These are phyloP conservation scores for Cynoglossus semilaevis DNA, from an alignment of 2,113 vertebrate genomes.

Conservation along the genomic window DNA sequence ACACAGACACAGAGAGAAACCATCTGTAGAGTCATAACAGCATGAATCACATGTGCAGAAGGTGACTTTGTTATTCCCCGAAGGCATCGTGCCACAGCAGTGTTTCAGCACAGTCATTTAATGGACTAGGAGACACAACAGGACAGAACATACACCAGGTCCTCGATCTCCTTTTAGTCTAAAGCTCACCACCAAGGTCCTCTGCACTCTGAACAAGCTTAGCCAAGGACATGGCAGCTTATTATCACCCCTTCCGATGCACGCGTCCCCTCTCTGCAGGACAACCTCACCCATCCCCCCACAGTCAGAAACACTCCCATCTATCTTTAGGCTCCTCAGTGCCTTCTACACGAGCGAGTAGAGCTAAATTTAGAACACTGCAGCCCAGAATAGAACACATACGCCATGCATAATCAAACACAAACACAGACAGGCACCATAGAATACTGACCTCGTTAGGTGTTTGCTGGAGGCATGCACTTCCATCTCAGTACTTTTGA, in stretches of 20 bases:
- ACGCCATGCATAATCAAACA: background rate
- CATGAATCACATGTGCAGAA: slow-evolving; percentile 10
- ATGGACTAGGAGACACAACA: background rate
- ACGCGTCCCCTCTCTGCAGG: slow-evolving; percentile 26
- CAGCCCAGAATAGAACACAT: slow-evolving; percentile 56
- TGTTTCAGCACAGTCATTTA: slow-evolving; percentile 50
- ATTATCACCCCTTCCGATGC: slow-evolving; percentile 34
- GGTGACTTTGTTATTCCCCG: slow-evolving; percentile 38
- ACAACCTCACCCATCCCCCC: slow-evolving; percentile 20
- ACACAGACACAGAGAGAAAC: slow-evolving; percentile 29
- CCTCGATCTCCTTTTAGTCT: slow-evolving; percentile 26
- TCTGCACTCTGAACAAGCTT: slow-evolving; percentile 29
- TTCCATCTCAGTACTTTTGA: slow-evolving; percentile 99
- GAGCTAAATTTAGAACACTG: slow-evolving; percentile 65
- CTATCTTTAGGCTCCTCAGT: slow-evolving; percentile 62
- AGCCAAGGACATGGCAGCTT: slow-evolving; percentile 42
- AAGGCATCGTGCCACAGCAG: slow-evolving; percentile 6
- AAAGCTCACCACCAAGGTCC: slow-evolving; percentile 25
- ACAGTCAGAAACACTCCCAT: slow-evolving; percentile 34
- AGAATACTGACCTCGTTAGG: slow-evolving; percentile 88
- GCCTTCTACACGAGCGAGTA: slow-evolving; percentile 18
- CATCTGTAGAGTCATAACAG: background rate
- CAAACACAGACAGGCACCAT: background rate
- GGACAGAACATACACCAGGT: background rate
- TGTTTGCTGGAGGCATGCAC: slow-evolving; percentile 98